Evolutionary conservation across 2,113 vertebrate species (phyloP).

Genomic region (Nannospalax galili): DNA sequence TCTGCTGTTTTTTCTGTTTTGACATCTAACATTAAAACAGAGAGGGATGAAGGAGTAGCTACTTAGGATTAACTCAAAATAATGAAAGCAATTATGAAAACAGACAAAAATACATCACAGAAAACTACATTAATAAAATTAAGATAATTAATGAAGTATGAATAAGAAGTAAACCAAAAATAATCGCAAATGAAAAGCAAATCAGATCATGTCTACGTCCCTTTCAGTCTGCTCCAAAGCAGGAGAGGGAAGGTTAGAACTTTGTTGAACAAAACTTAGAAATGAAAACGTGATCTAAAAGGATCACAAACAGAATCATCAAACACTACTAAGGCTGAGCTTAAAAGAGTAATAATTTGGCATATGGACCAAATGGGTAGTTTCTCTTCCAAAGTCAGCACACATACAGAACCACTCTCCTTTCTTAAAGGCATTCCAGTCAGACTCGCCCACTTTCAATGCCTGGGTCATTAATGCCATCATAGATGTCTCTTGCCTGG

Average conservation of each 20-base stretch:
- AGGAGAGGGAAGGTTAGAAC: conserved; percentile 46
- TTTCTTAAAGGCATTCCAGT: background rate
- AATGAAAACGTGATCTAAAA: conserved; percentile 53
- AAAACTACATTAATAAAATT: conserved; percentile 78
- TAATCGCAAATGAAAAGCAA: conserved; percentile 74
- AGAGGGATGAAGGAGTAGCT: conserved; percentile 45
- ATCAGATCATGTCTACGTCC: conserved; percentile 74
- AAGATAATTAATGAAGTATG: conserved; percentile 70
- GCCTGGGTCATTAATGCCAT: background rate
- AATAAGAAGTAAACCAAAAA: conserved; percentile 72
- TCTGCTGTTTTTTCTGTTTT: conserved; percentile 23
- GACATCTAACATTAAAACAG: conserved; percentile 68
- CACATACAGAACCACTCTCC: background rate
- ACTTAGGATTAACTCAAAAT: conserved; percentile 70
- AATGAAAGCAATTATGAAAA: conserved; percentile 70
- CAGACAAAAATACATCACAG: conserved; percentile 72
- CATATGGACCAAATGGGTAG: background rate
- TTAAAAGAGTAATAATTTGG: conserved; percentile 41
- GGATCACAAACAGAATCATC: conserved; percentile 10
- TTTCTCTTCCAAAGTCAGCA: background rate
- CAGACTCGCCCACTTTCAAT: too few species aligned
- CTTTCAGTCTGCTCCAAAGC: conserved; percentile 88
- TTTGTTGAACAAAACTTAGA: conserved; percentile 7
- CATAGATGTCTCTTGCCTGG: rapidly evolving
- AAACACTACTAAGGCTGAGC: background rate